phyloP scores from a whole-genome alignment of 53 echinoderm and acorn worm genomes.

The Stichopus horrens region DNA sequence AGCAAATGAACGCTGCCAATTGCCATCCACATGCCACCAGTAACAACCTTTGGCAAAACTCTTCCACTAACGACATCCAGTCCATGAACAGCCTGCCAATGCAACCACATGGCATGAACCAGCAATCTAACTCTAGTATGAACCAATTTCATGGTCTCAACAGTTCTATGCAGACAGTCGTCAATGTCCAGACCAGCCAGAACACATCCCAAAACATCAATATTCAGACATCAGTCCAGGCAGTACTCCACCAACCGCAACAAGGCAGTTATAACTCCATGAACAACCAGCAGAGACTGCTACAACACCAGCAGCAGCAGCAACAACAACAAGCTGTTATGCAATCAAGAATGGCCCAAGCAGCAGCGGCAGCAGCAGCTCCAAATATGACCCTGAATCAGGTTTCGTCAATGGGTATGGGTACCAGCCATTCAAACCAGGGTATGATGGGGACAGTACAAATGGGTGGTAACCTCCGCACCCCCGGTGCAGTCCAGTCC shows the following conservation, averaged over 20 bases:
- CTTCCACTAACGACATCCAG: background rate
- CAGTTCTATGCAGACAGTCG: constrained; percentile 23
- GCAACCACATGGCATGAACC: constrained; percentile 29
- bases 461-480: background rate
- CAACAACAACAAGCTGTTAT: constrained; percentile 8
- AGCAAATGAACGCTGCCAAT: background rate
- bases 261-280: background rate
- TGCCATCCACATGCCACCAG: background rate
- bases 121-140: constrained; percentile 13
- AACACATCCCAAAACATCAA: constrained; percentile 42
- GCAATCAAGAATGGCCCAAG: background rate
- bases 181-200: constrained; percentile 46
- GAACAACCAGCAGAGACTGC: constrained; percentile 13
- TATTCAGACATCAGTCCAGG: constrained; percentile 36
- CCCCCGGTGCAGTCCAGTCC: constrained; percentile 18
- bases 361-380: background rate
- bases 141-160: constrained; percentile 1
- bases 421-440: background rate
- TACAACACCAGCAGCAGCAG: background rate
- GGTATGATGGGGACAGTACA: constrained; percentile 26
- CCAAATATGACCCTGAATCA: constrained; percentile 6
- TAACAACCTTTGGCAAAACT: background rate
- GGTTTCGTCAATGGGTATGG: background rate
- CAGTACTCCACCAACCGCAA: constrained; percentile 38
- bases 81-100: constrained; percentile 16